Evolutionary conservation across 1,140 invertebrate genomes (phyloP).

Genomic region (Lasioglossum baleicum): DNA sequence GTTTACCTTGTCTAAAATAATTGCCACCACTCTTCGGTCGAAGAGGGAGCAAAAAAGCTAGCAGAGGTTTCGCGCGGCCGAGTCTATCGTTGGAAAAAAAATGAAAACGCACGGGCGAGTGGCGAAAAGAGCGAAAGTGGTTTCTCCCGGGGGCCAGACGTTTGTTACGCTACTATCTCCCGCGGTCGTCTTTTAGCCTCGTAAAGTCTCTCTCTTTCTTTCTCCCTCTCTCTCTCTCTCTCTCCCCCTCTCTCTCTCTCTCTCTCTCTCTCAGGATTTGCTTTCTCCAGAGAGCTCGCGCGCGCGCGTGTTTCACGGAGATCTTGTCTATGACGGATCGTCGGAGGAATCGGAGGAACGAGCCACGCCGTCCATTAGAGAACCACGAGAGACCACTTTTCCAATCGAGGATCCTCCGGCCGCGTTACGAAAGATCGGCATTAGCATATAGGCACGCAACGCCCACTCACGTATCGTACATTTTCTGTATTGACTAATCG

Average conservation of each 20-base stretch:
- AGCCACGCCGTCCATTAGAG: conserved; percentile 4
- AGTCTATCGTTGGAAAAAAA: conserved; percentile 24
- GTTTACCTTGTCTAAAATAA: no score
- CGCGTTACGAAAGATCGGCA: conserved; percentile 30
- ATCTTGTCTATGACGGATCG: conserved; percentile 32
- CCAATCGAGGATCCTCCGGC: conserved; percentile 19
- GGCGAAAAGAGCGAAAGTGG: conserved; percentile 62
- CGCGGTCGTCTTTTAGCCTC: conserved; percentile 8
- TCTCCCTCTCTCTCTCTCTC: conserved; percentile 1
- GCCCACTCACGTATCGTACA: background rate
- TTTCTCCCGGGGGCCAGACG: conserved; percentile 34
- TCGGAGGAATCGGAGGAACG: conserved; percentile 17
- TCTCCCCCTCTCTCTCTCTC: no score
- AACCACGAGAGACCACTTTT: conserved; percentile 10
- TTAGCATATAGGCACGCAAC: conserved; percentile 34
- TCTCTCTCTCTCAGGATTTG: background rate
- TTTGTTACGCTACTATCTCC: conserved; percentile 42
- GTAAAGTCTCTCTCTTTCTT: background rate
- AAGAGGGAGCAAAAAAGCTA: no score
- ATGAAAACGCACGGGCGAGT: conserved; percentile 54
- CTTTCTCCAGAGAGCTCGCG: conserved; percentile 37
- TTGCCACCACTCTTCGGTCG: no score
- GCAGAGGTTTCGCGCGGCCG: background rate
- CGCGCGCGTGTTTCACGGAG: conserved; percentile 6
- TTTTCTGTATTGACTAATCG: conserved; percentile 42